Evolutionary conservation across 2,888 invertebrate species (phyloP).

Genomic region (Coecobrya sp.): DNA sequence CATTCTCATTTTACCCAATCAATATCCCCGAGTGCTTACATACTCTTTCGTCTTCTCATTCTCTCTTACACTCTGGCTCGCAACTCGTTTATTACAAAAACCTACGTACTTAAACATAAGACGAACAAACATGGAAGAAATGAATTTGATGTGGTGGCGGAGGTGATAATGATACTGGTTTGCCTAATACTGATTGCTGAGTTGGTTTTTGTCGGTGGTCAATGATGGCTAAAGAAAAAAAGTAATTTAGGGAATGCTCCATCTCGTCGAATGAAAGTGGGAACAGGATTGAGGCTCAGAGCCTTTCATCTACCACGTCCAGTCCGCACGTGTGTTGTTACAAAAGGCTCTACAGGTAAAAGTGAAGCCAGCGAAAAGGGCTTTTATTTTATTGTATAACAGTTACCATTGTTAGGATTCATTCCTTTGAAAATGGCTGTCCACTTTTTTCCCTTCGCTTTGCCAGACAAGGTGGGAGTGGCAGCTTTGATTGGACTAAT

Average conservation of each 20-base stretch:
- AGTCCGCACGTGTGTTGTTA: background rate
- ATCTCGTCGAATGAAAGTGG: conserved; percentile 23
- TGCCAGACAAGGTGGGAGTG: conserved; percentile 77
- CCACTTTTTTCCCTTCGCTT: conserved; percentile 50
- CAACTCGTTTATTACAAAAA: background rate
- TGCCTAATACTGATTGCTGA: conserved; percentile 16
- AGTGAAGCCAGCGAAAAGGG: background rate
- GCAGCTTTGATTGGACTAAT: conserved; percentile 79
- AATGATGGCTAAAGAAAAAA: conserved; percentile 9
- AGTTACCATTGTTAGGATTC: background rate
- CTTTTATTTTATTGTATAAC: background rate
- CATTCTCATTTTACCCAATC: conserved; percentile 73
- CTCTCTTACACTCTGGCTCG: background rate
- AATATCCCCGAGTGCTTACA: conserved; percentile 30
- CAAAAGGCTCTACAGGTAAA: conserved; percentile 42
- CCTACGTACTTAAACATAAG: conserved; percentile 1
- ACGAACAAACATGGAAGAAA: conserved; percentile 12
- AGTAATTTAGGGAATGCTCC: conserved; percentile 62
- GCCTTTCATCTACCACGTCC: background rate
- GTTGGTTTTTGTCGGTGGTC: conserved; percentile 28
- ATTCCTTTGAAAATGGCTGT: background rate
- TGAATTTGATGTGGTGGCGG: conserved; percentile 5
- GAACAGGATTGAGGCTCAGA: background rate
- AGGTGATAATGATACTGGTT: conserved; percentile 6
- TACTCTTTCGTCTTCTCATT: background rate